Evolutionary conservation across 92 coral and sea anemone species (phyloP), one percentile per base, ranked within the genome.

Genomic region (Zoanthus sociatus): DNA sequence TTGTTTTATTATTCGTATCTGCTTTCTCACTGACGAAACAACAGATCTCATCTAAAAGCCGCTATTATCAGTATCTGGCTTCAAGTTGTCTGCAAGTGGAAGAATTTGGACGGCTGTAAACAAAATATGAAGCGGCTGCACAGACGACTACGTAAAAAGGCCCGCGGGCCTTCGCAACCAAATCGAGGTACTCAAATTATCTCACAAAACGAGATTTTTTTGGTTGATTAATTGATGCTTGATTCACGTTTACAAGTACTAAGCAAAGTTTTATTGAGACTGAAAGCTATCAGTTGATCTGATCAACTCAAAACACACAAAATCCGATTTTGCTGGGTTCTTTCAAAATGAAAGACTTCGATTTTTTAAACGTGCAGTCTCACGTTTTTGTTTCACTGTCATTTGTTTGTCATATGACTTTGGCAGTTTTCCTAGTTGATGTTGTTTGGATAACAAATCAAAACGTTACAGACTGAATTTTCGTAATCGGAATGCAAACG

Each of bases 391-490:
- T 50, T 50, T 30, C 6, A 69, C 5, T 69, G 74, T 9, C 74
- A 69, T 13, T 63, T 69, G 9, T 69, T 37, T 37, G 42, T 37
- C 42, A 37, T 37, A 37, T 33, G 16, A 17, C 8, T 17, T 86
- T 37, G 42, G 61, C 31, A 78, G 87, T 79, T 79, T 78, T 60
- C 14, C 82, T 89, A 70, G 74, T 90, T 84, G 79, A 86, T 73
- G 86, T 90, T 90, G 92, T 78, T 90, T 90, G 90, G 81, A 13
- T 51, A 79, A 90, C 63, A 79, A 79, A 86, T 90, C 70, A 86
- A 86, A 73, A 58, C 70, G 33, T n/a, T 21, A 16, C 8, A 64
- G 33, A 66, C 17, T 81, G 26, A 81, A 74, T 16, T 46, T 37
- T 37, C 42, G 42, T 37, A 37, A 37, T 37, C 26, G 26, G 42